phyloP scores from a whole-genome alignment of 2,888 invertebrate genomes.

The Chrysodeixis includens region DNA sequence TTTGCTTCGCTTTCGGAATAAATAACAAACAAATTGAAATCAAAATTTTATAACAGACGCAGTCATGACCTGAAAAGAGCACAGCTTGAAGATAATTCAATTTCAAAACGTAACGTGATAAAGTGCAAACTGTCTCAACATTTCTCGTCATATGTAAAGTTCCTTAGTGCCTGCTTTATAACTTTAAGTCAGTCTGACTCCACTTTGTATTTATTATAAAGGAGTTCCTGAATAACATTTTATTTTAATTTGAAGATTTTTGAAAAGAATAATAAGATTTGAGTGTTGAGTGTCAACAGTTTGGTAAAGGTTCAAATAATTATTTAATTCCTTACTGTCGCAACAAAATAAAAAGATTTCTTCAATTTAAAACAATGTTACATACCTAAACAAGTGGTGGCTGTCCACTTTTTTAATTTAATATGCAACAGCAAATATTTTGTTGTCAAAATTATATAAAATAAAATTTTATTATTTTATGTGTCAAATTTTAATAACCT shows the following conservation, averaged over 20 bases:
- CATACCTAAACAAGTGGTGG: too few species aligned
- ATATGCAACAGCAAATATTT: too few species aligned
- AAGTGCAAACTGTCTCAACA: slow-evolving; percentile 15
- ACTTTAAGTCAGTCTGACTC: neutral
- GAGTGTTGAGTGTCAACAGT: too few species aligned
- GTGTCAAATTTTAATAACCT: too few species aligned
- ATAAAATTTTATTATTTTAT: too few species aligned
- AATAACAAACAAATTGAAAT: neutral
- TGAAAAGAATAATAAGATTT: too few species aligned
- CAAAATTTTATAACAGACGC: neutral
- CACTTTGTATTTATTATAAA: slow-evolving; percentile 23
- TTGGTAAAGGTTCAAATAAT: too few species aligned
- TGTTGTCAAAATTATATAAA: too few species aligned
- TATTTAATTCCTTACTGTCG: too few species aligned
- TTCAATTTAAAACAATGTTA: too few species aligned
- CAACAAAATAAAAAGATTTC: too few species aligned
- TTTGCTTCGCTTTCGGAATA: neutral
- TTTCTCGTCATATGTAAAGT: slow-evolving; percentile 34
- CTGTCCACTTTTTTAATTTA: too few species aligned
- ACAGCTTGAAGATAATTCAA: slow-evolving; percentile 2
- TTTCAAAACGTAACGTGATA: slow-evolving; percentile 23
- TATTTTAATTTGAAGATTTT: neutral
- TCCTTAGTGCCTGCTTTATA: slow-evolving; percentile 15
- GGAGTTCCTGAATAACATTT: neutral
- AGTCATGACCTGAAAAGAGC: neutral